These are phyloP conservation scores for Abscondita cerata DNA, from an alignment of 2,888 invertebrate genomes.

Conservation along the genomic window DNA sequence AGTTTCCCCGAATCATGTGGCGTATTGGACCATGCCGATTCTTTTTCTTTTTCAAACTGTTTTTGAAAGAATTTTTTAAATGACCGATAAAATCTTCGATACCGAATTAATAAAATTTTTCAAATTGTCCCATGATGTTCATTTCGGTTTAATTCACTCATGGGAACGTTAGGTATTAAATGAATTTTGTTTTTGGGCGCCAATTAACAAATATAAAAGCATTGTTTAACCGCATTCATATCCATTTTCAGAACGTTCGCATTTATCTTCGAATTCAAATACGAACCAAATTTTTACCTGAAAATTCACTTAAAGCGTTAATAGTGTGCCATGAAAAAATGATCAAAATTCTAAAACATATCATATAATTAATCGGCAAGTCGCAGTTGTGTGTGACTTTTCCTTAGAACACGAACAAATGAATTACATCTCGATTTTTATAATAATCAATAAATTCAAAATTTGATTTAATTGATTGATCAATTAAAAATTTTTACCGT, in stretches of 20 bases:
- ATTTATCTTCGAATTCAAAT: too few species aligned
- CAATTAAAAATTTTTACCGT: too few species aligned
- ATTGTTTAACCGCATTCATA: constrained; percentile 31
- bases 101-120: constrained; percentile 33
- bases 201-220: constrained; percentile 57
- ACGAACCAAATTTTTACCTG: too few species aligned
- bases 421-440: too few species aligned
- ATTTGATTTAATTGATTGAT: too few species aligned
- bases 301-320: too few species aligned
- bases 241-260: background rate
- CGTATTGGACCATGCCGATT: constrained; percentile 39
- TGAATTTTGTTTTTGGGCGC: constrained; percentile 54
- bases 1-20: constrained; percentile 43
- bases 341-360: too few species aligned
- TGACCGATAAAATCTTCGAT: constrained; percentile 29
- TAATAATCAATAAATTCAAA: too few species aligned
- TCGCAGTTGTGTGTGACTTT: too few species aligned
- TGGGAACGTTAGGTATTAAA: constrained; percentile 47
- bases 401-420: too few species aligned
- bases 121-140: constrained; percentile 38
- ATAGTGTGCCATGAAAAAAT: too few species aligned
- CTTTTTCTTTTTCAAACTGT: constrained; percentile 23
- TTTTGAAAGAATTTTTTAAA: constrained; percentile 38
- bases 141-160: constrained; percentile 36
- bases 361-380: too few species aligned